Evolutionary conservation across 2,797 vertebrate species (phyloP).

Genomic region (Botia almorhae): DNA sequence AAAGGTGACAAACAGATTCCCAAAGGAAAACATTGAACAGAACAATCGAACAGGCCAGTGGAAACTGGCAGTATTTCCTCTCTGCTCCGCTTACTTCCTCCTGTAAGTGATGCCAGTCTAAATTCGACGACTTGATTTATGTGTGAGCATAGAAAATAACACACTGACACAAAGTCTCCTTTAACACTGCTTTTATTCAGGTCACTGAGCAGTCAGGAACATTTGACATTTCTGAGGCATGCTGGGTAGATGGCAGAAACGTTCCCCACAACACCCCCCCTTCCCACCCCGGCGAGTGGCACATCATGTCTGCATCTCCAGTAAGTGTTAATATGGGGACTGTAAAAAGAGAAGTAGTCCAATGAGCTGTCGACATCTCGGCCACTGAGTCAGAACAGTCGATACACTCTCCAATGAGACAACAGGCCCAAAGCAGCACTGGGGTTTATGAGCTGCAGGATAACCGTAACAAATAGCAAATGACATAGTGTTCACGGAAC

Average conservation of each 20-base stretch:
- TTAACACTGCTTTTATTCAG: conserved; percentile 36
- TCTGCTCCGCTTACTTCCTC: conserved; percentile 35
- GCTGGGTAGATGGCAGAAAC: conserved; percentile 22
- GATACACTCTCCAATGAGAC: conserved; percentile 11
- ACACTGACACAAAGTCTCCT: conserved; percentile 40
- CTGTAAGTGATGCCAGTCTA: conserved; percentile 19
- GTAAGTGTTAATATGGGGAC: conserved; percentile 23
- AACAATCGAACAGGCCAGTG: neutral
- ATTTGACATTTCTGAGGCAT: conserved; percentile 8
- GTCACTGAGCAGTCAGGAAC: conserved; percentile 35
- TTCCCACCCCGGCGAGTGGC: neutral
- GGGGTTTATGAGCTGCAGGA: conserved; percentile 19
- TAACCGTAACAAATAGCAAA: conserved; percentile 31
- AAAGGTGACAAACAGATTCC: too few species aligned
- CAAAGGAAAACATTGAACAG: conserved; percentile 54
- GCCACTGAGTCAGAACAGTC: conserved; percentile 26
- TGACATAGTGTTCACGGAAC: neutral
- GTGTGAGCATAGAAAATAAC: conserved; percentile 41
- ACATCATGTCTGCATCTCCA: conserved; percentile 25
- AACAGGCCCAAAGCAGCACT: conserved; percentile 21
- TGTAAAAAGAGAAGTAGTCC: conserved; percentile 12
- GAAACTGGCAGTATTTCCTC: conserved; percentile 38
- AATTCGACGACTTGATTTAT: neutral
- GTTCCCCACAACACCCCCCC: neutral
- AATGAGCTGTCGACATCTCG: conserved; percentile 25